A percentile compares a stretch with the other conserved stretches of the same genome.
These are phyloP conservation scores for Zygothrica quintamaculata DNA, from an alignment of 2,888 invertebrate genomes.

Conservation along the genomic window DNA sequence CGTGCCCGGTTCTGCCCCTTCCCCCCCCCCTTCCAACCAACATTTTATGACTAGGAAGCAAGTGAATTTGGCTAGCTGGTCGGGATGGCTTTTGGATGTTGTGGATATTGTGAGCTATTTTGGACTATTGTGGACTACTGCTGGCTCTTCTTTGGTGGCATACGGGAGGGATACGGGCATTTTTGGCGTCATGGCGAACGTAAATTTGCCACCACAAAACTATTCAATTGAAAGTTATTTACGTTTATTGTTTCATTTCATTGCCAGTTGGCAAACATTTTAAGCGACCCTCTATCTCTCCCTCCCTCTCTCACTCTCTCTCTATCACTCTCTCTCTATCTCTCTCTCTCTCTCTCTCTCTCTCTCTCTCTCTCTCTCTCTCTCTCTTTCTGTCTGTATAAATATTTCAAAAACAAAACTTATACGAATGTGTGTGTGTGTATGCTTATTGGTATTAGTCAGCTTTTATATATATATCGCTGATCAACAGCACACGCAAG, in stretches of 20 bases:
- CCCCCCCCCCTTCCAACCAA: not conserved
- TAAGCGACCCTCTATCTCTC: conserved; percentile 10
- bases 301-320: too few species aligned
- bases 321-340: too few species aligned
- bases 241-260: conserved; percentile 76
- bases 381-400: conserved; percentile 12
- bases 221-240: conserved; percentile 81
- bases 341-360: too few species aligned
- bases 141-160: too few species aligned
- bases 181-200: conserved; percentile 60
- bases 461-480: conserved; percentile 11
- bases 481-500: too few species aligned
- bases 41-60: conserved; percentile 40
- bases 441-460: not conserved
- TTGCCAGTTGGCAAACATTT: conserved; percentile 64
- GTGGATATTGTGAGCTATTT: too few species aligned
- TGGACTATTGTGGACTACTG: too few species aligned
- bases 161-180: too few species aligned
- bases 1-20: conserved; percentile 19
- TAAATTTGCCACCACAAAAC: conserved; percentile 77
- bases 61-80: too few species aligned
- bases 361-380: too few species aligned
- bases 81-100: too few species aligned
- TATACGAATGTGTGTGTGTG: conserved; percentile 12
- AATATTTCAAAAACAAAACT: conserved; percentile 40